phyloP scores from a whole-genome alignment of 2,888 invertebrate species.

The Agrotis segetum region DNA sequence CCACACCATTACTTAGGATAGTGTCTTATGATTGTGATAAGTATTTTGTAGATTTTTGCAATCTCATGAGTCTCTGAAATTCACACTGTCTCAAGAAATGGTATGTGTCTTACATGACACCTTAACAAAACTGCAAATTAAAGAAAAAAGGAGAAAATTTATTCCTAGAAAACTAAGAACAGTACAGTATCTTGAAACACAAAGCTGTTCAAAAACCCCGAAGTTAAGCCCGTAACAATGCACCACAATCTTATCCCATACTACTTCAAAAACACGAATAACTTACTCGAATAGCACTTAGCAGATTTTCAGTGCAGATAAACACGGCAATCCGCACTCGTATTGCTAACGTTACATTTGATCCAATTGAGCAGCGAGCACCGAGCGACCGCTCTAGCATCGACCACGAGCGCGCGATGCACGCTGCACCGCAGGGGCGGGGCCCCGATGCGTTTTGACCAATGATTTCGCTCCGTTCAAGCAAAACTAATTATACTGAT shows the following conservation, averaged over 20 bases:
- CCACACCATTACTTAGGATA: too few relatives aligned
- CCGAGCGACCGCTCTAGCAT: constrained; percentile 79
- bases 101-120: too few relatives aligned
- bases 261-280: constrained; percentile 62
- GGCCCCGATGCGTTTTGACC: constrained; percentile 91
- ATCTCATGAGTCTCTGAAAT: too few relatives aligned
- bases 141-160: background rate
- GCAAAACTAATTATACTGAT: constrained; percentile 98
- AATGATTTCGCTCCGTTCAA: constrained; percentile 92
- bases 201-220: constrained; percentile 20
- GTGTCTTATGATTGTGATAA: too few relatives aligned
- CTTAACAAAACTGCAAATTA: background rate
- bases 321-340: constrained; percentile 64
- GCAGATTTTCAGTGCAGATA: constrained; percentile 62
- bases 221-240: constrained; percentile 40
- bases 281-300: constrained; percentile 58
- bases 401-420: constrained; percentile 73
- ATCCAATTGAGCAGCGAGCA: constrained; percentile 80
- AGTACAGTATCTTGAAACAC: constrained; percentile 27
- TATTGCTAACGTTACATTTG: constrained; percentile 83
- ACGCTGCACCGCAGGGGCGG: constrained; percentile 87
- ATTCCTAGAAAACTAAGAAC: constrained; percentile 22
- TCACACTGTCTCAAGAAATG: background rate
- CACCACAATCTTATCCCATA: constrained; percentile 52
- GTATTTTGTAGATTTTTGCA: too few relatives aligned